Conservation (phyloP, 1,140 invertebrate species). For the Rhizoglyphus robini region DNA sequence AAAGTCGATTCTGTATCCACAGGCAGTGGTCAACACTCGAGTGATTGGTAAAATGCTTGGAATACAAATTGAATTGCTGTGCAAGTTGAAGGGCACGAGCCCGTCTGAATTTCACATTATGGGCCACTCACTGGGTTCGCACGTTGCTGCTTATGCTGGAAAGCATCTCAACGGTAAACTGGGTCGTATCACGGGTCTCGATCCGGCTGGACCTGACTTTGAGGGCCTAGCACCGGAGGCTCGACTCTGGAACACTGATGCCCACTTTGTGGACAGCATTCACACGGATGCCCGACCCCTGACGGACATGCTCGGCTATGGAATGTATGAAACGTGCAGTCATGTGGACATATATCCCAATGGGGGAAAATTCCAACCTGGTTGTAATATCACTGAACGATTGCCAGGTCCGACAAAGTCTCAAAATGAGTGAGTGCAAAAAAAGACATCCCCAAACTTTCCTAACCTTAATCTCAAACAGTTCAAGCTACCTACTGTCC, state of each 20-base stretch:
- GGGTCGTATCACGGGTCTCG: constrained; percentile 48
- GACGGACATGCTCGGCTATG: constrained; percentile 44
- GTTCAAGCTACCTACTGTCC: constrained; percentile 58
- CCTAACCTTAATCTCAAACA: constrained; percentile 18
- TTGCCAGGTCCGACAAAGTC: constrained; percentile 36
- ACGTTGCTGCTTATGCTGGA: constrained; percentile 36
- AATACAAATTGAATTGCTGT: constrained; percentile 25
- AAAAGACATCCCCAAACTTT: too few relatives aligned
- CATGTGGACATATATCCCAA: constrained; percentile 66
- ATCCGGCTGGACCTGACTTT: constrained; percentile 64
- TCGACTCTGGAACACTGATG: constrained; percentile 64
- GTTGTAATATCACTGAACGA: constrained; percentile 43
- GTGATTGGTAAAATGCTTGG: constrained; percentile 33
- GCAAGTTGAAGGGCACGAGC: not conserved
- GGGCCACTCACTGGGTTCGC: constrained; percentile 37
- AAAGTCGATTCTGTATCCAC: not conserved
- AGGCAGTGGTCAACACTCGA: constrained; percentile 33
- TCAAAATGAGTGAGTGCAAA: constrained; percentile 34
- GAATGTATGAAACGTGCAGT: constrained; percentile 31
- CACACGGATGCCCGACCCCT: constrained; percentile 45
- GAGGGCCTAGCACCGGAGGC: constrained; percentile 56
- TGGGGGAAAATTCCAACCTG: constrained; percentile 52
- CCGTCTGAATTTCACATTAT: constrained; percentile 32
- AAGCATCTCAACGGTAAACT: constrained; percentile 27
- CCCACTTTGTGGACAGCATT: constrained; percentile 83